phyloP scores from a whole-genome alignment of 2,797 vertebrate species.

The Rhodeus uyekii region DNA sequence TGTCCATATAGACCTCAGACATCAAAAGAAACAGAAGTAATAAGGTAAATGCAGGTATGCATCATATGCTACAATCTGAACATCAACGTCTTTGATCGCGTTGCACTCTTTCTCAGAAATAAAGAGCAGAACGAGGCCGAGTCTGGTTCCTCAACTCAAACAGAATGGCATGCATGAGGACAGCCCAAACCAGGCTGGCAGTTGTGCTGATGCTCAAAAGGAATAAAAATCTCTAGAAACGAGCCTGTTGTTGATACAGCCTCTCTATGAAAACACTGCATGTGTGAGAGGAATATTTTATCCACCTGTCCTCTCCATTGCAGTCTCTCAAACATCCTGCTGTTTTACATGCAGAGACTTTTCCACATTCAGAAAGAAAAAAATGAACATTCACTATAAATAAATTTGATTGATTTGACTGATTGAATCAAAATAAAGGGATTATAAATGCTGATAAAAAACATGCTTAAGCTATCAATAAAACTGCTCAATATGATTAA shows the following conservation, averaged over 20 bases:
- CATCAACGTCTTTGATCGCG: conserved; percentile 12
- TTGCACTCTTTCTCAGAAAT: not conserved
- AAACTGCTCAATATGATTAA: not conserved
- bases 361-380: not conserved
- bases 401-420: too few species aligned
- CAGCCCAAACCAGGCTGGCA: not conserved
- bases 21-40: conserved; percentile 24
- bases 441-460: not conserved
- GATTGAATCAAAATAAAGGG: not conserved
- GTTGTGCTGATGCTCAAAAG: conserved; percentile 32
- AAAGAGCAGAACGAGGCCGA: not conserved
- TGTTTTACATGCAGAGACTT: not conserved
- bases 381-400: not conserved
- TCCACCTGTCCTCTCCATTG: conserved; percentile 30
- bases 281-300: conserved; percentile 61
- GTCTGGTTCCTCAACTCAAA: conserved; percentile 34
- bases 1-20: not conserved
- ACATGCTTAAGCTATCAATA: not conserved
- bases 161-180: conserved; percentile 45
- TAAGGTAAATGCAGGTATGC: not conserved
- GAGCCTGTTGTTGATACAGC: conserved; percentile 50
- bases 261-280: conserved; percentile 55
- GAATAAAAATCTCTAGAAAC: conserved; percentile 45
- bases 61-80: conserved; percentile 1
- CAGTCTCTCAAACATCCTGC: conserved; percentile 23